Evolutionary conservation across 2,113 vertebrate species (phyloP), one percentile per base, ranked within the genome.

Genomic region (Albula glossodonta): DNA sequence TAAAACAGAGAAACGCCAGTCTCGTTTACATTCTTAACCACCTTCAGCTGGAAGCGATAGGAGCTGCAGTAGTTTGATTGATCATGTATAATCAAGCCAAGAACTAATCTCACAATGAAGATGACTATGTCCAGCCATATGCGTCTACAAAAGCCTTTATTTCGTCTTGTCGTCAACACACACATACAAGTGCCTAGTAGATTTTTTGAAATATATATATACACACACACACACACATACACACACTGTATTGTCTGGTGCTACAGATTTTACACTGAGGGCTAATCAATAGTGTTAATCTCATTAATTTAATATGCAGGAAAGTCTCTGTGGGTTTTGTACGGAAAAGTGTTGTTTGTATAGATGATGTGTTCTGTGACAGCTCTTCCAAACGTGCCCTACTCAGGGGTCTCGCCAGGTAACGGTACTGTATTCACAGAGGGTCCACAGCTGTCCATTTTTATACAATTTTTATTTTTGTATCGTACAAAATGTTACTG

Each of bases 131-230:
- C 84, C 48, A 57, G 81, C 79, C 74, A 80, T 31, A 22, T 86
- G 88, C 15, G 78, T 87, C 85, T 91, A 56, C 31, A 81, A 84
- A 87, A 92, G 84, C 88, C 87, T 92, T 89, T 77, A 70, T 88
- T 84, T 89, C 87, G 82, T 84, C 31, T 66, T 84, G 81, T 87
- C 52, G 74, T 88, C 66, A 25, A 90, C 88, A 90, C 88, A 91
- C 92, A 86, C 53, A 51, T 51, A 88, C 81, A 95, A 94, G 94
- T 94, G 94, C 94, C 94, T 95, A 85, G 70, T 90, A 90, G 51
- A 92, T 91, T 91, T 63, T 87, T 88, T 92, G 31, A 41, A 41
- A 41, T 41, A 41, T 41, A 41, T 41, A 41, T 41, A 41, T 41
- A 41, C 31, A 41, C 31, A 41, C 31, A 1, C 31, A 41, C 31